phyloP scores from a whole-genome alignment of 2,797 vertebrate species.

The Nasua narica region DNA sequence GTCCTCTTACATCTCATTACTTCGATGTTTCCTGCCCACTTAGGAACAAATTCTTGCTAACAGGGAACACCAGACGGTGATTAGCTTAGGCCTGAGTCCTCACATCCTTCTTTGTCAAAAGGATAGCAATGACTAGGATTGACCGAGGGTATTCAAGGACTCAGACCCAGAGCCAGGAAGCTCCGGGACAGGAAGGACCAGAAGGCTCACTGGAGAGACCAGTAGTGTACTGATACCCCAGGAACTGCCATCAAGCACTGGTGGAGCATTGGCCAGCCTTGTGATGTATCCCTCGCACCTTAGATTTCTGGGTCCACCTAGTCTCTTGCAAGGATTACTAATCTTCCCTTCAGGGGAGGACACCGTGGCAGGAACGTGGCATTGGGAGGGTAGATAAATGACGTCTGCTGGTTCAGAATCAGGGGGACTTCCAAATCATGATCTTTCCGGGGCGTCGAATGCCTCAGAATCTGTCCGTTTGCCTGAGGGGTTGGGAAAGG shows the following conservation, averaged over 20 bases:
- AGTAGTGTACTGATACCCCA: accelerated
- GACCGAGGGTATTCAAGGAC: not conserved
- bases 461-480: not conserved
- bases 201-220: not conserved
- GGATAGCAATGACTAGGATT: not conserved
- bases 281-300: not conserved
- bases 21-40: not conserved
- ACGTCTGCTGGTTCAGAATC: not conserved
- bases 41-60: not conserved
- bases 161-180: not conserved
- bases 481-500: not conserved
- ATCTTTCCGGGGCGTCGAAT: not conserved
- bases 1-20: not conserved
- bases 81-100: not conserved
- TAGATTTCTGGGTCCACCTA: not conserved
- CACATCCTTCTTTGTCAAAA: not conserved
- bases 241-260: not conserved
- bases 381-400: not conserved
- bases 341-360: not conserved
- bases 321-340: not conserved
- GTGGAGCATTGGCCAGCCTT: not conserved
- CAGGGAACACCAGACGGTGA: not conserved
- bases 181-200: not conserved
- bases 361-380: not conserved
- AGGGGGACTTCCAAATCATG: not conserved